Base-by-base conservation (phyloP, 2,888 invertebrate genomes). In the Crioceris asparagi region DNA sequence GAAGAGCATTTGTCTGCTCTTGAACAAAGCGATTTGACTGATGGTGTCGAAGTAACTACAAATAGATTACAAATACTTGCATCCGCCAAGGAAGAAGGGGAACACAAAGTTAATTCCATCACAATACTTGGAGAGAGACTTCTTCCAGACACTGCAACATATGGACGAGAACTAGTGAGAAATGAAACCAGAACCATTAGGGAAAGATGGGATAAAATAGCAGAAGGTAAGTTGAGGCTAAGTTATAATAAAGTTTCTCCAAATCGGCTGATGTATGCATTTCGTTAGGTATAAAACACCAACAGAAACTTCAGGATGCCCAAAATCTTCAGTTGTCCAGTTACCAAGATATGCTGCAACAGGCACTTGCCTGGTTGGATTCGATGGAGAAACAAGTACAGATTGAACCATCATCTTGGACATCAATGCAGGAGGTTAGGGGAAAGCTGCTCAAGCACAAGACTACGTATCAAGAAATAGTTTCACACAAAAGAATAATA, bases 81-180 rank as follows among this genome's bases (percentile, higher is more conserved):
- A 32, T 70, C 83, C 7, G 92, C 92, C 57, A 77, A 79, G 48
- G 90, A 92, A 49, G 83, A 86, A 56, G 88, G 87, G 2, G 82
- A 85, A 51, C 79, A 80, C 51, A 78, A 84, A 50, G 70, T 94
- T 19, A 74, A 76, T 36, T 74, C 78, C 25, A 64, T 91, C 12
- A 79, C 82, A 10, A 71, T 79, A 3, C 73, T 83, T 1, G 90
- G 90, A 2, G 94, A 96, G 56, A 81, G 83, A 59, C 75, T 94
- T n/a, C 73, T 91, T 43, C 87, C 92, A 0, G 90, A 91, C 61
- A 96, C 93, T 2, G 86, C 92, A 7, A 83, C 93, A 1, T 79
- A 81, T 50, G 94, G 94, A 1, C 75, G 94, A 43, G 94, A 96
- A 61, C 76, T 74, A 35, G 81, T 94, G 38, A 75, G 94, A n/a